Base-by-base conservation (phyloP, 1,140 invertebrate genomes). In the Drosophila insularis region DNA sequence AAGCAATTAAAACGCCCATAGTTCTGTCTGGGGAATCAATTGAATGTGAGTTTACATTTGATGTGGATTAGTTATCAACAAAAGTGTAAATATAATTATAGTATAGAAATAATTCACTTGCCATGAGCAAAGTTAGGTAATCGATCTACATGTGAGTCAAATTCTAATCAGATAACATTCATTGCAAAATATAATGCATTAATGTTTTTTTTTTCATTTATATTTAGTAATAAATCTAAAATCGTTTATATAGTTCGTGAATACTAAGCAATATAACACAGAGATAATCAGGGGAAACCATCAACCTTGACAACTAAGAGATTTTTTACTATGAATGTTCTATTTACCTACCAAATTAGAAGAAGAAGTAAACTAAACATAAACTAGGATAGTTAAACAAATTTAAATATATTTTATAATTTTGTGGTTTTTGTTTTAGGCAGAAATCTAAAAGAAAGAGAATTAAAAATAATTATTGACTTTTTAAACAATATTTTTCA, bases 1-100 rank as follows among this genome's bases (percentile, higher is more conserved):
- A 78, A 78, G 46, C 59, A 63, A 77, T 68, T 59, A 73, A 73
- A 73, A 62, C 53, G 23, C 4, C 13, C 35, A 13, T n/a, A 55
- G 19, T 7, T 23, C n/a, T 27, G 23, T 55, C 23, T n/a, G 23
- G 21, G 13, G 4, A 27, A 55, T 31, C 23, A 55, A 55, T 55
- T 31, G 53, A 55, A 19, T 55, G 21, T 55, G 53, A 50, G 43
- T 50, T 50, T 19, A 50, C 14, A 6, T 11, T 10, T 11, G 1
- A 4, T 19, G 43, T 11, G 43, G 43, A 50, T 21, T 27, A 27
- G 27, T 27, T 21, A 50, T 50, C 43, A 50, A 17, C 14, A 46
- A 46, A 17, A 46, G 17, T 46, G 43, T 7, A 46, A 6, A 7
- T 46, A 17, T 19, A 21, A 50, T 19, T 50, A 50, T 19, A 50